These are phyloP conservation scores for Hemibagrus wyckioides DNA, from an alignment of 2,113 vertebrate genomes.

Conservation along the genomic window DNA sequence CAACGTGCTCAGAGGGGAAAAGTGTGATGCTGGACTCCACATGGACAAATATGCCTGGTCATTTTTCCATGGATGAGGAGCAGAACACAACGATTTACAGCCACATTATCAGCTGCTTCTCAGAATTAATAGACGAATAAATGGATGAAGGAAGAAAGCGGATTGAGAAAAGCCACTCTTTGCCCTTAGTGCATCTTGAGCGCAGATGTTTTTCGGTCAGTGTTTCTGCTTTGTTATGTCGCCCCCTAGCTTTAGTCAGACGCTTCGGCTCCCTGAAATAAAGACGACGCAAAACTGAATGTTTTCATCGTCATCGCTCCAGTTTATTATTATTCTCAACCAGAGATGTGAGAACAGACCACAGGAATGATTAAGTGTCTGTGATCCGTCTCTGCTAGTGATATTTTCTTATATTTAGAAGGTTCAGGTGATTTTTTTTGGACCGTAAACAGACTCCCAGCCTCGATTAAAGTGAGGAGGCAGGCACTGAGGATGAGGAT, in stretches of 20 bases:
- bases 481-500: too few relatives aligned
- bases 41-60: neutral
- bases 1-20: neutral
- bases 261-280: neutral
- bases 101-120: neutral
- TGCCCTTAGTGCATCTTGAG: constrained; percentile 27
- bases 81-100: neutral
- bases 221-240: neutral
- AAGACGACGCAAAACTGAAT: constrained; percentile 53
- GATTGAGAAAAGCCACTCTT: neutral
- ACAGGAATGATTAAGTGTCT: neutral
- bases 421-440: too few relatives aligned
- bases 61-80: neutral
- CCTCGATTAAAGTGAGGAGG: too few relatives aligned
- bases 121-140: neutral
- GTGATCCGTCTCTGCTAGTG: neutral
- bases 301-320: neutral
- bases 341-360: too few relatives aligned
- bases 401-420: neutral
- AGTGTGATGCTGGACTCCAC: neutral
- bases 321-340: neutral
- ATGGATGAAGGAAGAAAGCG: neutral
- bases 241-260: neutral
- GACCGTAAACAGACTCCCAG: too few relatives aligned
- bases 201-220: constrained; percentile 24